A percentile compares a stretch with the other conserved stretches of the same genome.
Evolutionary conservation across 53 echinoderm and acorn worm species (phyloP).

Genomic region (Crossaster papposus): DNA sequence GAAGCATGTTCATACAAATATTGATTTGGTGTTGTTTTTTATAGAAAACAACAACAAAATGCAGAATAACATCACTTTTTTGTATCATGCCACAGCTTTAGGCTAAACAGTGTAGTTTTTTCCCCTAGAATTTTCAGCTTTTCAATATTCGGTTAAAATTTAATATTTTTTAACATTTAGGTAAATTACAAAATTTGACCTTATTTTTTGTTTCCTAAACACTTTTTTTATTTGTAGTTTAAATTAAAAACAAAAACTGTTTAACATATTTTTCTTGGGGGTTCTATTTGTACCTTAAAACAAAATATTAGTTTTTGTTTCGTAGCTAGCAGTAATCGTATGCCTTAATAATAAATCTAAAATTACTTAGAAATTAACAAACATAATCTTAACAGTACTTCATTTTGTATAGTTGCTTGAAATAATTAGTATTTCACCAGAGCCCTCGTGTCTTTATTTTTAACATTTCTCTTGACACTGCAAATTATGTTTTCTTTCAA

Average conservation of each 20-base stretch:
- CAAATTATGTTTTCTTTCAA: conserved; percentile 29
- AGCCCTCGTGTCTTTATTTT: not conserved
- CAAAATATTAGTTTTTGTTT: not conserved
- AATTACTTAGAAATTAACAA: not conserved
- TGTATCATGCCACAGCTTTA: not conserved
- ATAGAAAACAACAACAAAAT: not conserved
- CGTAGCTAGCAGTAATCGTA: not conserved
- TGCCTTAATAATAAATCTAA: not conserved
- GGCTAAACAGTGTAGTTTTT: not conserved
- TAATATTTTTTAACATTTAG: not conserved
- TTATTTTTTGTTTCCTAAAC: not conserved
- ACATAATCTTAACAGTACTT: conserved; percentile 40
- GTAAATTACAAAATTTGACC: not conserved
- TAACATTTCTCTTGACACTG: not conserved
- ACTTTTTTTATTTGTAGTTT: not conserved
- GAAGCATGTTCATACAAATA: too few species aligned
- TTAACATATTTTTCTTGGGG: not conserved
- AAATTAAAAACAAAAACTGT: not conserved
- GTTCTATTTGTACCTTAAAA: too few species aligned
- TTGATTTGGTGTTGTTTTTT: not conserved
- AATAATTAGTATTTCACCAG: too few species aligned
- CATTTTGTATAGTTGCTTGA: not conserved
- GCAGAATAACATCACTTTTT: not conserved
- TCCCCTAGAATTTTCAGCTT: not conserved
- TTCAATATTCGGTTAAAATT: not conserved